These are phyloP conservation scores for Amazonetta brasiliensis DNA, from an alignment of 2,797 vertebrate species.

Conservation along the genomic window DNA sequence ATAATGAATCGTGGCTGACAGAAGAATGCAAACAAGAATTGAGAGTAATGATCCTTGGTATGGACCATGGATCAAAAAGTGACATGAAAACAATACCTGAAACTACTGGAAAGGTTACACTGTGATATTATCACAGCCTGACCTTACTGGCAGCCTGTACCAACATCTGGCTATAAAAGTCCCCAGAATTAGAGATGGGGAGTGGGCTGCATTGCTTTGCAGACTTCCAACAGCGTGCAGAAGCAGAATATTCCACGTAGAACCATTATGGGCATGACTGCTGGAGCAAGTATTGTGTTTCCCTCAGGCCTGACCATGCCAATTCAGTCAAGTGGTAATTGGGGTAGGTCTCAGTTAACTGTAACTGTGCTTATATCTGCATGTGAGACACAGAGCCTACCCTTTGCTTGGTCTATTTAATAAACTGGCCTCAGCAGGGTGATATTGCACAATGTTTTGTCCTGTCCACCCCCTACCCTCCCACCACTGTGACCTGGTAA, in stretches of 20 bases:
- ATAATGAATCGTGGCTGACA: not conserved
- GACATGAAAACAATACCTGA: not conserved
- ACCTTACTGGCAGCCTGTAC: not conserved
- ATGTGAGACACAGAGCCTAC: not conserved
- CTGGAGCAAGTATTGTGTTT: not conserved
- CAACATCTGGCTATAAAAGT: not conserved
- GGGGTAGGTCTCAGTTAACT: not conserved
- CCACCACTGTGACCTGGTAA: not conserved
- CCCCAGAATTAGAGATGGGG: not conserved
- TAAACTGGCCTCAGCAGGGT: not conserved
- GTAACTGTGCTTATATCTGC: not conserved
- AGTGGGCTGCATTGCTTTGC: not conserved
- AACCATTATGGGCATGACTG: not conserved
- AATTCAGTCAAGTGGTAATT: not conserved
- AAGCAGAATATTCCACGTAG: not conserved
- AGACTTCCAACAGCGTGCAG: not conserved
- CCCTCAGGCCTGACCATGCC: not conserved
- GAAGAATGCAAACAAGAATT: not conserved
- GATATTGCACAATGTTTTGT: not conserved
- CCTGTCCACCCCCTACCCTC: fast-evolving
- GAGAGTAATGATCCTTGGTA: not conserved
- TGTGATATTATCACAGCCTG: not conserved
- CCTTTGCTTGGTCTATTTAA: not conserved
- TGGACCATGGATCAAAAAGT: not conserved
- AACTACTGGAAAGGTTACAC: not conserved